phyloP scores from a whole-genome alignment of 2,888 invertebrate genomes.

The Xylocampa areola region DNA sequence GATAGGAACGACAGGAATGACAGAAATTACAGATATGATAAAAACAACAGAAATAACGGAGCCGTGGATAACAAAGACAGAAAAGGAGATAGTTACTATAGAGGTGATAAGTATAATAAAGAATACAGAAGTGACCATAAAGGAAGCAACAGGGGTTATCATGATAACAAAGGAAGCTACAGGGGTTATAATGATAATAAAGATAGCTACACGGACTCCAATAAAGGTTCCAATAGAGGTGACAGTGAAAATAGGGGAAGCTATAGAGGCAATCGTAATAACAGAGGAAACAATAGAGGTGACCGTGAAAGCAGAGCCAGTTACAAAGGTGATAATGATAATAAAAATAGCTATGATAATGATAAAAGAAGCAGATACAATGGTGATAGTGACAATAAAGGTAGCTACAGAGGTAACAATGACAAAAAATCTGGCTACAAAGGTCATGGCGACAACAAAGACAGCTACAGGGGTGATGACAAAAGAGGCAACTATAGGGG shows the following conservation, averaged over 20 bases:
- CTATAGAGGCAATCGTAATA: background rate
- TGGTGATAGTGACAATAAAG: background rate
- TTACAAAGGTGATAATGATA: conserved; percentile 7
- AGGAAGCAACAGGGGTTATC: background rate
- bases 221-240: background rate
- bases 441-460: background rate
- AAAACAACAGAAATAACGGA: background rate
- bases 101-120: background rate
- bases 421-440: too few species aligned
- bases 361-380: background rate
- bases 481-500: background rate
- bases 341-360: too few species aligned
- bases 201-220: too few species aligned
- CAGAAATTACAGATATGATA: background rate
- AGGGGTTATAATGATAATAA: background rate
- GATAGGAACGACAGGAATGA: background rate
- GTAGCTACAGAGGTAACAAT: conserved; percentile 6
- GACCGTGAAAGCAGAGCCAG: background rate
- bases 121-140: background rate
- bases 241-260: background rate
- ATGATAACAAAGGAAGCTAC: background rate
- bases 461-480: conserved; percentile 2
- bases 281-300: too few species aligned
- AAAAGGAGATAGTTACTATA: background rate
- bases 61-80: background rate